Evolutionary conservation across 30 jellyfish, hydroid and myxozoan genomes (phyloP).

Genomic region (Clytia hemisphaerica): DNA sequence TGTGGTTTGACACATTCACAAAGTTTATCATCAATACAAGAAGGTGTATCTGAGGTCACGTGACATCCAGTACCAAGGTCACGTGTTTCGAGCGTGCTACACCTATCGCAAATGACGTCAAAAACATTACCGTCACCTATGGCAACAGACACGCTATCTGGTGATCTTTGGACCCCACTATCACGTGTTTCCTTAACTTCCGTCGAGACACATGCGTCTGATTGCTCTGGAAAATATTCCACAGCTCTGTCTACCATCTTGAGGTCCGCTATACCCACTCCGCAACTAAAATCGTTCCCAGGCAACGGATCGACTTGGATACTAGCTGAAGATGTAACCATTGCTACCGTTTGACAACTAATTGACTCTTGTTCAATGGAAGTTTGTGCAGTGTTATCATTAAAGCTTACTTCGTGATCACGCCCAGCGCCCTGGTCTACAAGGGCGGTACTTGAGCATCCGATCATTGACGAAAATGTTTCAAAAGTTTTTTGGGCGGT

Average conservation of each 20-base stretch:
- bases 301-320: no score
- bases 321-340: not conserved
- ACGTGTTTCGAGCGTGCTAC: not conserved
- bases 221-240: slow-evolving; percentile 1
- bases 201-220: slow-evolving; percentile 22
- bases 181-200: not conserved
- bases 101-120: slow-evolving; percentile 56
- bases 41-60: slow-evolving; percentile 16
- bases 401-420: no score
- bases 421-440: no score
- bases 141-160: slow-evolving; percentile 42
- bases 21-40: slow-evolving; percentile 64
- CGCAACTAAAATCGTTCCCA: slow-evolving; percentile 63
- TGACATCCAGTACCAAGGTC: slow-evolving; percentile 50
- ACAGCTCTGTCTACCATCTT: slow-evolving; percentile 9
- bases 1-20: slow-evolving; percentile 63
- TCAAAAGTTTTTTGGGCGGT: no score
- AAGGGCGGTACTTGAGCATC: no score
- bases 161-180: slow-evolving; percentile 15
- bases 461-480: no score
- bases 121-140: slow-evolving; percentile 53
- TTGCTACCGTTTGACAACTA: slow-evolving; percentile 34
- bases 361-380: slow-evolving; percentile 10
- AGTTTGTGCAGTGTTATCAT: not conserved
- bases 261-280: slow-evolving; percentile 47